Evolutionary conservation across 2,888 invertebrate species (phyloP), one percentile per base, ranked within the genome.

Genomic region (Leptopilina myrica): DNA sequence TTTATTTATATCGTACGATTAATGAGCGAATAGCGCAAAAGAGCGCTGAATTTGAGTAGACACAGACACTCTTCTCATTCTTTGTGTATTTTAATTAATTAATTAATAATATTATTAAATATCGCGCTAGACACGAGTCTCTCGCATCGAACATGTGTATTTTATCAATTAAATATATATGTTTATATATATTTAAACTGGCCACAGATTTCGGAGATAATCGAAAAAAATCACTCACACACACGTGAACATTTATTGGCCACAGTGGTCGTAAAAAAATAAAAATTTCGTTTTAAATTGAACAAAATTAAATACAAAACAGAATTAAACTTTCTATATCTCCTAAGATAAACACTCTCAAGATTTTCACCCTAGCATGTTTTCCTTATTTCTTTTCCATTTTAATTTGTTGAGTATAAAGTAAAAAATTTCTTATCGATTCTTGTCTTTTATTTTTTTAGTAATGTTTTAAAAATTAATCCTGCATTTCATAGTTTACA

Each of bases 141-240:
- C 40, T 14, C 56, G 73, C 73, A 73, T 73, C 73, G 73, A 73
- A 73, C 73, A 73, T 73, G 56, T 73, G 73, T 59, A 73, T 73
- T 59, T 11, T 49, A 20, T 59, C 20, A 59, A 62, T 59, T 43
- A 43, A 7, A 59, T 59, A 59, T 59, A 59, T 59, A 59, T 59
- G 15, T 5, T 2, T 59, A 5, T n/a, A 62, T 62, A 73, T 40
- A 73, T 40, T 49, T 73, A 73, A 56, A 73, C 73, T 73, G 73
- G 73, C 73, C 73, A 59, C 73, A n/a, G 56, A 73, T 73, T 53
- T 73, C 73, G 33, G 73, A 73, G 73, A 73, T 33, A 73, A 40
- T 73, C n/a, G 53, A 56, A 53, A 33, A 33, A 67, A 40, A 73
- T 73, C 56, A 40, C 73, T 1, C 20, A 20, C 20, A 20, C 20